Evolutionary conservation across 2,888 invertebrate species (phyloP).

Genomic region (Boloria euphrosyne): DNA sequence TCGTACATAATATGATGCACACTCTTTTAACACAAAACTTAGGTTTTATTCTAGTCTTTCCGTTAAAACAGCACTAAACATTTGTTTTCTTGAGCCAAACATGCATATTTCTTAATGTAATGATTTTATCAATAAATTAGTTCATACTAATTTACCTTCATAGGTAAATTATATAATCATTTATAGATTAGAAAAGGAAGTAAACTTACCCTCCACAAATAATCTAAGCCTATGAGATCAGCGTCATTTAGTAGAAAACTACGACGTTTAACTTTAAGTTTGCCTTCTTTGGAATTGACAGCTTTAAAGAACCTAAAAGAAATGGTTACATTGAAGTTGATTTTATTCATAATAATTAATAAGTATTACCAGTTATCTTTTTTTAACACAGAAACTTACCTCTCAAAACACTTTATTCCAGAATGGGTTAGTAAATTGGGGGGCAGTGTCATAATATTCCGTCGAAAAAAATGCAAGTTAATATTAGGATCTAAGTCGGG

Average conservation of each 20-base stretch:
- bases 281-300: constrained; percentile 97
- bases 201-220: constrained; percentile 92
- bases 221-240: constrained; percentile 97
- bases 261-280: constrained; percentile 92
- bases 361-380: background rate
- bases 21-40: too few relatives aligned
- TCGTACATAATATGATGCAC: too few relatives aligned
- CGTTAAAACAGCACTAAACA: too few relatives aligned
- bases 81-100: too few relatives aligned
- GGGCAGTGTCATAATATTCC: constrained; percentile 95
- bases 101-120: too few relatives aligned
- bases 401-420: constrained; percentile 94
- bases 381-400: constrained; percentile 56
- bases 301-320: constrained; percentile 91
- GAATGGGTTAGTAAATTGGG: constrained; percentile 95
- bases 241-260: constrained; percentile 95
- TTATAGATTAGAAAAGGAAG: too few relatives aligned
- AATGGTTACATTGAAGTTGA: background rate
- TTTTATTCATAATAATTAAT: background rate
- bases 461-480: constrained; percentile 97
- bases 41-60: too few relatives aligned
- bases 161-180: too few relatives aligned
- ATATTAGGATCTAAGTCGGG: constrained; percentile 98
- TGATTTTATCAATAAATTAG: too few relatives aligned
- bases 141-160: too few relatives aligned